Conservation (phyloP, 1,140 invertebrate species). For the Drosophila lini region DNA sequence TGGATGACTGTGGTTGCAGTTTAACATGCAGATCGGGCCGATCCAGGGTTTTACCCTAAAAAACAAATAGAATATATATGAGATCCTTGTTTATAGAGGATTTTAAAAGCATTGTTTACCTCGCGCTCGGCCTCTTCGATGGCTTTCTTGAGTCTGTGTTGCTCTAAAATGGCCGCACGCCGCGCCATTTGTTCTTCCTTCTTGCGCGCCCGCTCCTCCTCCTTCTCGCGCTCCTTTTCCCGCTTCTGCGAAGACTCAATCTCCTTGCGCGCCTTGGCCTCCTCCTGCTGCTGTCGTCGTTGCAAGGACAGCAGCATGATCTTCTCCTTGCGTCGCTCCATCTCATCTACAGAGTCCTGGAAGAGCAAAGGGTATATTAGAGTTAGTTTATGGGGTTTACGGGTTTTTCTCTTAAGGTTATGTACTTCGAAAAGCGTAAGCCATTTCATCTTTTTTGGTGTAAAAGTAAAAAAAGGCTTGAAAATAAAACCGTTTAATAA, state of each 20-base stretch:
- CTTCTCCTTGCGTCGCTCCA: constrained; percentile 95
- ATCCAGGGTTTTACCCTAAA: constrained; percentile 90
- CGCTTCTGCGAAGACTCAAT: constrained; percentile 91
- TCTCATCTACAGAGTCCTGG: constrained; percentile 91
- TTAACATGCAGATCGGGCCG: constrained; percentile 88
- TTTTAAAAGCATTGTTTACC: constrained; percentile 84
- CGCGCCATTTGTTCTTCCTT: constrained; percentile 96
- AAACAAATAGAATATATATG: background rate
- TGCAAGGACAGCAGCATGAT: constrained; percentile 94
- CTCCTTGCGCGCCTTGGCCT: constrained; percentile 93
- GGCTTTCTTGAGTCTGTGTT: constrained; percentile 97
- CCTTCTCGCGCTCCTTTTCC: constrained; percentile 92
- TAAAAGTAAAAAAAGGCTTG: too few relatives aligned
- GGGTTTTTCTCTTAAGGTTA: too few relatives aligned
- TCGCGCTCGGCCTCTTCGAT: constrained; percentile 96
- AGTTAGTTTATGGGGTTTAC: background rate
- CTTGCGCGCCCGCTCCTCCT: constrained; percentile 93
- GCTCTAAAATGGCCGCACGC: constrained; percentile 94
- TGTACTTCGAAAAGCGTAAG: too few relatives aligned
- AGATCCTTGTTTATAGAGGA: too few relatives aligned
- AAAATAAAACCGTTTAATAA: too few relatives aligned
- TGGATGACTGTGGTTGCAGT: constrained; percentile 67
- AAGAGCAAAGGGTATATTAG: background rate
- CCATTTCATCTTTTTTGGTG: too few relatives aligned
- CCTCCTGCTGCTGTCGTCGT: constrained; percentile 94